Evolutionary conservation across 2,888 invertebrate species (phyloP).

Genomic region (Plutella xylostella): DNA sequence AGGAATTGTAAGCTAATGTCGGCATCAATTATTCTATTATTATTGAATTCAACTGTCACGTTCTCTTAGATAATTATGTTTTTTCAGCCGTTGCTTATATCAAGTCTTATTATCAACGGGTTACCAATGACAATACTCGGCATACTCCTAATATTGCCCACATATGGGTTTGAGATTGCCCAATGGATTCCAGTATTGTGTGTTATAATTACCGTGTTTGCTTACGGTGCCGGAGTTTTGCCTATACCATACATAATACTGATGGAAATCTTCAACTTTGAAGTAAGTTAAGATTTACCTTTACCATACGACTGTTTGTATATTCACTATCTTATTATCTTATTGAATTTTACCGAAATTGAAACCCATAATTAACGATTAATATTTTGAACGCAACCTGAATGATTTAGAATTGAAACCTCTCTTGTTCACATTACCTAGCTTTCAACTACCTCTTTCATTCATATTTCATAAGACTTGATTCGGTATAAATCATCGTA

Average conservation of each 20-base stretch:
- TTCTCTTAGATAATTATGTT: neutral
- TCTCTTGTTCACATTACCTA: too few relatives aligned
- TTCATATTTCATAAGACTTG: too few relatives aligned
- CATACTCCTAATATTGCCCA: slow-evolving; percentile 7
- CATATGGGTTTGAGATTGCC: neutral
- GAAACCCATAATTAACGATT: too few relatives aligned
- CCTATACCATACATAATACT: slow-evolving; percentile 12
- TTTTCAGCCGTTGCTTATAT: slow-evolving; percentile 11
- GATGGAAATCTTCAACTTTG: slow-evolving; percentile 13
- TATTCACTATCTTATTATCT: too few relatives aligned
- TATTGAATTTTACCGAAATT: too few relatives aligned
- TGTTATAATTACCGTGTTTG: slow-evolving; percentile 8
- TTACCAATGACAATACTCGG: slow-evolving; percentile 9
- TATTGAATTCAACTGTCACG: too few relatives aligned
- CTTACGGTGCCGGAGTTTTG: slow-evolving; percentile 10
- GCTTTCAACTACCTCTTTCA: too few relatives aligned
- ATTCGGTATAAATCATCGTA: too few relatives aligned
- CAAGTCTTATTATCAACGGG: slow-evolving; percentile 5
- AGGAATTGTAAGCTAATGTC: neutral
- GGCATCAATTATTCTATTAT: neutral
- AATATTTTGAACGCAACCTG: too few relatives aligned
- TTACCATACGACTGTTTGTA: too few relatives aligned
- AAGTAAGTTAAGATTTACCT: too few relatives aligned
- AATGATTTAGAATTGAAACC: too few relatives aligned
- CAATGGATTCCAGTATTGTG: slow-evolving; percentile 10